A percentile compares a stretch with the other conserved stretches of the same genome.
Evolutionary conservation across 2,888 invertebrate genomes (phyloP).

Genomic region (Diarsia dahlii): DNA sequence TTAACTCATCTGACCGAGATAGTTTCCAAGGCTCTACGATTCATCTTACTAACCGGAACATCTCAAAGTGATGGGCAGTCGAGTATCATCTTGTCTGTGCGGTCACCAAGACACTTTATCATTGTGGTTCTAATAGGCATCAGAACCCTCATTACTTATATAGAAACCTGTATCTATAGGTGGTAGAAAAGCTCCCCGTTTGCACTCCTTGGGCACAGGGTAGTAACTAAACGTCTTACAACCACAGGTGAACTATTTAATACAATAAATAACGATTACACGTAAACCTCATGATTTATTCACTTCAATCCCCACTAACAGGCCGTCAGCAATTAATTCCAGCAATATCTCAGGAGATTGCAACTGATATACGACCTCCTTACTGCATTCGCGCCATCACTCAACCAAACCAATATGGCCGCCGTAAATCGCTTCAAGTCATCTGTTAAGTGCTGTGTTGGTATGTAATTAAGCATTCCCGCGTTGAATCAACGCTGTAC

Average conservation of each 20-base stretch:
- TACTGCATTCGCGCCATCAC: conserved; percentile 61
- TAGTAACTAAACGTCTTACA: conserved; percentile 8
- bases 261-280: conserved; percentile 16
- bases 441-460: conserved; percentile 67
- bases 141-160: conserved; percentile 7
- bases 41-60: conserved; percentile 52
- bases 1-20: conserved; percentile 37
- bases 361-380: conserved; percentile 59
- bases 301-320: conserved; percentile 45
- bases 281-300: conserved; percentile 43
- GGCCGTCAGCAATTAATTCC: conserved; percentile 59
- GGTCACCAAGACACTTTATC: conserved; percentile 48
- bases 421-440: conserved; percentile 71
- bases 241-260: background rate
- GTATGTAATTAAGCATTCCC: conserved; percentile 73
- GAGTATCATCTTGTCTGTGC: conserved; percentile 41
- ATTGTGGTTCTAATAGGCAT: conserved; percentile 33
- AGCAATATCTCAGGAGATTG: conserved; percentile 58
- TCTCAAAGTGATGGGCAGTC: conserved; percentile 46
- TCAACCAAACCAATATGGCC: conserved; percentile 67
- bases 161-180: background rate
- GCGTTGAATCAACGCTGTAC: conserved; percentile 71
- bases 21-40: conserved; percentile 41
- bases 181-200: background rate
- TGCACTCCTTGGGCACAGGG: background rate